Conservation (phyloP, 2,797 vertebrate genomes). For the Knipowitschia caucasica region DNA sequence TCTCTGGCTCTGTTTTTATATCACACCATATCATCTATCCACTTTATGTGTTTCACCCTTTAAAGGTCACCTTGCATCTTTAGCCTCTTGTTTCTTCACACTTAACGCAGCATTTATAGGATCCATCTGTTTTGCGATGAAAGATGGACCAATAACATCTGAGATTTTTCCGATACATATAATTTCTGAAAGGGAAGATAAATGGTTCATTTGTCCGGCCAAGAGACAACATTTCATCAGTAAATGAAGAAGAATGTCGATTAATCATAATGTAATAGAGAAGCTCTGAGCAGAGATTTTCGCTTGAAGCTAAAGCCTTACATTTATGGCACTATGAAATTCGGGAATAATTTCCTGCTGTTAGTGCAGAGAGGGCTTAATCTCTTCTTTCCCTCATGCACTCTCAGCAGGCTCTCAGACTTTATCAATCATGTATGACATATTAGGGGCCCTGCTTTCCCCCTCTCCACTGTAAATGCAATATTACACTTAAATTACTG, state of each 20-base stretch:
- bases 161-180: slow-evolving; percentile 37
- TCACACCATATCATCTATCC: slow-evolving; percentile 38
- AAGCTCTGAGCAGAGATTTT: background rate
- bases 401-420: slow-evolving; percentile 37
- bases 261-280: background rate
- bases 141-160: slow-evolving; percentile 36
- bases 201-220: background rate
- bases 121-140: slow-evolving; percentile 51
- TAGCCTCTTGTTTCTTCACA: slow-evolving; percentile 24
- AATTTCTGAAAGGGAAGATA: background rate
- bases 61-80: slow-evolving; percentile 36
- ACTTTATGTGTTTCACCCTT: slow-evolving; percentile 53
- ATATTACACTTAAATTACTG: slow-evolving; percentile 12
- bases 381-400: slow-evolving; percentile 16
- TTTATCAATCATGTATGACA: slow-evolving; percentile 42
- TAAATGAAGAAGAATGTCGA: background rate
- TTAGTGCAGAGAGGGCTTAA: slow-evolving; percentile 14
- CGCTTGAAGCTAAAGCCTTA: background rate
- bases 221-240: background rate
- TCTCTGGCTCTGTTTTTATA: slow-evolving; percentile 24
- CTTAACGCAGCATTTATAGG: slow-evolving; percentile 53
- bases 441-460: slow-evolving; percentile 22
- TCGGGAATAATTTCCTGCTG: slow-evolving; percentile 1
- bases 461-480: slow-evolving; percentile 18
- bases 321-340: slow-evolving; percentile 11